Base-by-base conservation (phyloP, 2,113 vertebrate species). In the Piliocolobus tephrosceles region DNA sequence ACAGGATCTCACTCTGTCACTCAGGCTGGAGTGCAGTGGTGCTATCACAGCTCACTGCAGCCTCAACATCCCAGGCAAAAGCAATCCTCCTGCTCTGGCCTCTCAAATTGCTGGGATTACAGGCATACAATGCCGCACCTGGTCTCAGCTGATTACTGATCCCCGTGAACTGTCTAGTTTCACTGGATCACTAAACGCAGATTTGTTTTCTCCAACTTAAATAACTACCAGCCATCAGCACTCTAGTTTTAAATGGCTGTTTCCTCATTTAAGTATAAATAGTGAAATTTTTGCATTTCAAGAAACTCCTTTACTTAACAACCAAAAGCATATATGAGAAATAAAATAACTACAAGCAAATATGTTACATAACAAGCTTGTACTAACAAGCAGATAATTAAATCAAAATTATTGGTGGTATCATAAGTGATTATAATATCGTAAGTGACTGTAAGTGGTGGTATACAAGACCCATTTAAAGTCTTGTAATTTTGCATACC, bases 241-340 rank as follows among this genome's bases (percentile, higher is more conserved):
- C 25, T 58, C 64, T 80, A 32, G 30, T 64, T 83, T 91, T 61
- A 84, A 64, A 84, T 35, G 40, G 58, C 7, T 94, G 22, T 52
- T 84, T 96, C 78, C 89, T 88, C 78, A 78, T 32, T 88, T 79
- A 89, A 78, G 50, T 72, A 68, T 43, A 52, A 91, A 79, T 6
- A n/a, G 20, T 17, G 40, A 76, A 61, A 95, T 45, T 45, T 88
- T 32, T 88, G 78, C 58, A 94, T 84, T 79, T 92, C 58, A 52
- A 88, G 17, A 78, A 88, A 83, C 35, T 35, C 27, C 47, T 95
- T 81, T 81, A 64, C 8, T 95, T 81, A 86, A 64, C 8, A 90
- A 76, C 47, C 66, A 50, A 91, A 88, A 90, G 47, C 52, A 40
- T 47, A 80, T 57, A 35, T 75, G 38, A 96, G 85, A 90, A 80